Percentiles rank a stretch among this genome's conserved stretches.
These are phyloP conservation scores for Crambe crambe DNA, from an alignment of 37 sponge, comb jelly and placozoan species.

Conservation along the genomic window DNA sequence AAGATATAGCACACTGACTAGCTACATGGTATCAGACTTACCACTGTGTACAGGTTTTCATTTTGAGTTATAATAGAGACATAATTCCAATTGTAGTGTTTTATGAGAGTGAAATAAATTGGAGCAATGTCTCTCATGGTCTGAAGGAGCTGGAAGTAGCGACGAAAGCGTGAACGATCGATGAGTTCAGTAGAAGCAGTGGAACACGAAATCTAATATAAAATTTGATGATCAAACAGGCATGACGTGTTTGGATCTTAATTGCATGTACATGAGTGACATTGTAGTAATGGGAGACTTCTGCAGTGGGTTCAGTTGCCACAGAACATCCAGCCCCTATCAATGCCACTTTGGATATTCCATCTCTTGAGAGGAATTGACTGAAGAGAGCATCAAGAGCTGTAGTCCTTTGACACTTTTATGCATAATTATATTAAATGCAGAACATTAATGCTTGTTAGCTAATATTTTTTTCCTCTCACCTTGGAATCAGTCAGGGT, in stretches of 20 bases:
- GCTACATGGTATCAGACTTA: no score
- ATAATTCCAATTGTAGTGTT: conserved; percentile 8
- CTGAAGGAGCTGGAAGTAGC: conserved; percentile 25
- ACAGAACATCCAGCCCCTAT: conserved; percentile 21
- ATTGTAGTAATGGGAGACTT: conserved; percentile 24
- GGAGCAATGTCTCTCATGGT: not conserved
- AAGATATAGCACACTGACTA: no score
- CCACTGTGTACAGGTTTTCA: conserved; percentile 21
- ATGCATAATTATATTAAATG: not conserved
- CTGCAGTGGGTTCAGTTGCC: conserved; percentile 31
- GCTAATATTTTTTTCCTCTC: not conserved
- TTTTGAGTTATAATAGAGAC: conserved; percentile 16
- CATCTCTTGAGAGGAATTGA: not conserved
- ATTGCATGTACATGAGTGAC: conserved; percentile 15
- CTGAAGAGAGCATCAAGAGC: conserved; percentile 19
- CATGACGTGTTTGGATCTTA: no score
- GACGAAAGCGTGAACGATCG: not conserved
- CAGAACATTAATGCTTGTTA: not conserved
- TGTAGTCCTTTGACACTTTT: conserved; percentile 8
- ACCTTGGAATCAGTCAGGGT: conserved; percentile 23
- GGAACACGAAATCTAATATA: conserved; percentile 13
- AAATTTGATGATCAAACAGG: not conserved
- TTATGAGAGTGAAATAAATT: not conserved
- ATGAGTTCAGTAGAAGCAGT: conserved; percentile 6
- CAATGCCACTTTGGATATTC: conserved; percentile 6